These are phyloP conservation scores for Protonemura montana DNA, from an alignment of 2,888 invertebrate species.

Conservation along the genomic window DNA sequence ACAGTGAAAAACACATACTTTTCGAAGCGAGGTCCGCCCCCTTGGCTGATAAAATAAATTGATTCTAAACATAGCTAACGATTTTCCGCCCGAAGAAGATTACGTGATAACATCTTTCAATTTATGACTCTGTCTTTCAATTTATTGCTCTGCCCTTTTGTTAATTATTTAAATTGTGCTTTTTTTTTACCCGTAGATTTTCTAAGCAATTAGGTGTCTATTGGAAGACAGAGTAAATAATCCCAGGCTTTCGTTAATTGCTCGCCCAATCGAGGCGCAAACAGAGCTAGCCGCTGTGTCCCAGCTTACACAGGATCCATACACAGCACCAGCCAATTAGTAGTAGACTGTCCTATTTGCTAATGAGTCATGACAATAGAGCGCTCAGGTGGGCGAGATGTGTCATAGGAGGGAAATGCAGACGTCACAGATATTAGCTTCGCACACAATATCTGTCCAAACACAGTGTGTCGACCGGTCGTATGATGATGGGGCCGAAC, in stretches of 20 bases:
- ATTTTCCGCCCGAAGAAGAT: not conserved
- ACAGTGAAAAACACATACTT: not conserved
- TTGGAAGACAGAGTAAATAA: conserved; percentile 20
- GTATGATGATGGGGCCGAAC: no score
- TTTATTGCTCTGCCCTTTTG: not conserved
- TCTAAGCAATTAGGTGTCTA: conserved; percentile 22
- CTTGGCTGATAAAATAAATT: not conserved
- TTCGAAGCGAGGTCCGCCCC: not conserved
- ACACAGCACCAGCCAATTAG: conserved; percentile 13
- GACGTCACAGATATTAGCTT: not conserved
- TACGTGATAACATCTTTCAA: not conserved
- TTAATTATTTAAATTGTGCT: conserved; percentile 22
- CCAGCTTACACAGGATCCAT: conserved; percentile 15
- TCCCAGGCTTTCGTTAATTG: conserved; percentile 2
- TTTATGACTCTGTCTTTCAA: not conserved
- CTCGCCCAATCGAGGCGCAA: not conserved
- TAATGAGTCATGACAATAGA: conserved; percentile 28
- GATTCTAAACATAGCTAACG: conserved; percentile 20
- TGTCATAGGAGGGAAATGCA: not conserved
- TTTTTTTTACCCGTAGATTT: conserved; percentile 1
- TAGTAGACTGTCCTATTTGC: conserved; percentile 8
- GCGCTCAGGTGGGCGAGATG: conserved; percentile 13
- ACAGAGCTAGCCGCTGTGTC: not conserved
- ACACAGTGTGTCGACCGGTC: no score
- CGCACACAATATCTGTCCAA: not conserved